These are phyloP conservation scores for Pseudopipra pipra DNA, from an alignment of 2,113 vertebrate species.

Conservation along the genomic window DNA sequence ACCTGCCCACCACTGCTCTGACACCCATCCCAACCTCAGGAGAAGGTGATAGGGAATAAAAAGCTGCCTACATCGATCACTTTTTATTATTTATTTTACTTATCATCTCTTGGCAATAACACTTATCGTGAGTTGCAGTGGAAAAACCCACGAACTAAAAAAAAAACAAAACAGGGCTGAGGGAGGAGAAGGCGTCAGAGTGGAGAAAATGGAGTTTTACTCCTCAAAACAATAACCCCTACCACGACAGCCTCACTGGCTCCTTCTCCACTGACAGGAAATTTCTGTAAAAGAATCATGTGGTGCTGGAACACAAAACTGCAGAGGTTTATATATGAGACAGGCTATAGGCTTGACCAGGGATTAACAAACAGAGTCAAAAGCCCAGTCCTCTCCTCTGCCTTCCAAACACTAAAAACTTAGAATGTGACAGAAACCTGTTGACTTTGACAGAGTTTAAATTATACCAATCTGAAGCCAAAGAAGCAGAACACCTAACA, in stretches of 20 bases:
- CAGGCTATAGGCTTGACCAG: background rate
- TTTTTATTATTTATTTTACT: background rate
- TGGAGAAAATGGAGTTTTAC: background rate
- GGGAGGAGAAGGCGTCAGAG: background rate
- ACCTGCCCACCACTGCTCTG: background rate
- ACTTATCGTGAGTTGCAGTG: background rate
- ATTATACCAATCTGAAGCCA: background rate
- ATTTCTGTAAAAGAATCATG: slow-evolving; percentile 37
- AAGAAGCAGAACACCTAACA: background rate
- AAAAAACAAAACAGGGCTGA: background rate
- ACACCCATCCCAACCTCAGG: background rate
- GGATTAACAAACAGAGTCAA: background rate
- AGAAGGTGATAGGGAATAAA: background rate
- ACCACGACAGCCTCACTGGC: background rate
- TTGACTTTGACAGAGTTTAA: background rate
- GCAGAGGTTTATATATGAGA: background rate
- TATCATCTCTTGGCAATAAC: background rate
- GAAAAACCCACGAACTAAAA: background rate
- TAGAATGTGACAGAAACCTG: background rate
- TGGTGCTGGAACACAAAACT: slow-evolving; percentile 8
- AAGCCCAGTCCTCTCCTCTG: background rate
- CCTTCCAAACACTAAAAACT: background rate
- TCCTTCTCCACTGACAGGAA: slow-evolving; percentile 24
- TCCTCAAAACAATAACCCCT: background rate
- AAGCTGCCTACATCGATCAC: background rate